Evolutionary conservation across 2,888 invertebrate genomes (phyloP).

Genomic region (Pollenia angustigena): DNA sequence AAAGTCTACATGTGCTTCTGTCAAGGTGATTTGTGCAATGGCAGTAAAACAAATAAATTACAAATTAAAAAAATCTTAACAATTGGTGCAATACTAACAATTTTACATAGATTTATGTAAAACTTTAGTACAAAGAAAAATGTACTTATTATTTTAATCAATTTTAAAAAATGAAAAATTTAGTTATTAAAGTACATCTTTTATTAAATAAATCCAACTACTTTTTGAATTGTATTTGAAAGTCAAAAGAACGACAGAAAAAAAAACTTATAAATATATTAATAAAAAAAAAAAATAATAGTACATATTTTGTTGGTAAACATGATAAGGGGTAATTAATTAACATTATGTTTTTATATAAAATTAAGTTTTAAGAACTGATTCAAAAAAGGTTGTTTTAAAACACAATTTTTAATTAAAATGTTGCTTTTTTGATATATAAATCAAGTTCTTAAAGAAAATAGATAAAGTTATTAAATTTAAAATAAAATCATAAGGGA

Average conservation of each 20-base stretch:
- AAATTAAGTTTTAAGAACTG: not conserved
- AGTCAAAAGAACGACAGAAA: not conserved
- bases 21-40: conserved; percentile 94
- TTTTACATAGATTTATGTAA: conserved; percentile 47
- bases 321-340: conserved; percentile 24
- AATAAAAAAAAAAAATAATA: conserved; percentile 20
- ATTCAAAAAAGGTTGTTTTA: not conserved
- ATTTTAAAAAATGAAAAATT: conserved; percentile 2
- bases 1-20: conserved; percentile 96
- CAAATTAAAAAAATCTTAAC: conserved; percentile 46
- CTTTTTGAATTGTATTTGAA: conserved; percentile 5
- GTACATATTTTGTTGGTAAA: conserved; percentile 23
- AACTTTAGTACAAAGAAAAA: not conserved
- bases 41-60: conserved; percentile 46
- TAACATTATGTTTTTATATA: conserved; percentile 4
- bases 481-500: not conserved
- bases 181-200: not conserved
- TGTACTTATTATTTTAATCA: not conserved
- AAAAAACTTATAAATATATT: conserved; percentile 43
- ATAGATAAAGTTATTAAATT: too few relatives aligned
- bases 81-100: conserved; percentile 52
- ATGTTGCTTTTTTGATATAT: too few relatives aligned
- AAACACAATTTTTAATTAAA: too few relatives aligned
- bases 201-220: conserved; percentile 42
- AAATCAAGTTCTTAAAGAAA: not conserved